Percentiles rank a stretch among this genome's conserved stretches.
phyloP scores from a whole-genome alignment of 1,140 invertebrate species.

The Magallana angulata region DNA sequence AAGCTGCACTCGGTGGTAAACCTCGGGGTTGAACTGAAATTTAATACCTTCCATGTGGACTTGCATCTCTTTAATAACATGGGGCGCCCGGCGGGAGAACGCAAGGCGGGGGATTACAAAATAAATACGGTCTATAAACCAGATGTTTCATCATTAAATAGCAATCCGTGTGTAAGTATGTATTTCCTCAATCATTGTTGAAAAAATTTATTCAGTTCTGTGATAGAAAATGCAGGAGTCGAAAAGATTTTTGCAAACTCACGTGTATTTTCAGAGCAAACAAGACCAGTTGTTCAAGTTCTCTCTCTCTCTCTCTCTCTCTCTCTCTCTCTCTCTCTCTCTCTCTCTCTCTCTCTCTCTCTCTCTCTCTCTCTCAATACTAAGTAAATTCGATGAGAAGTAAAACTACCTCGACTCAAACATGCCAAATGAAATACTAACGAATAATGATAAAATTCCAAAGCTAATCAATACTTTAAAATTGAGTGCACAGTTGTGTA shows the following conservation, averaged over 20 bases:
- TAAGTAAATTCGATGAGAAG: too few species aligned
- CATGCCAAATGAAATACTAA: too few species aligned
- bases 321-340: too few species aligned
- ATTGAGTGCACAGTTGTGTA: too few species aligned
- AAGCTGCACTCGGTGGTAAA: constrained; percentile 14
- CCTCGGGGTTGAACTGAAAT: constrained; percentile 33
- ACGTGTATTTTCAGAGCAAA: too few species aligned
- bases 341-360: too few species aligned
- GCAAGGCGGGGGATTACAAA: constrained; percentile 1
- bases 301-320: too few species aligned
- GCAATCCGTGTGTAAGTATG: constrained; percentile 1
- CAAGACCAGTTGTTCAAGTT: too few species aligned
- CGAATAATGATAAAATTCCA: too few species aligned
- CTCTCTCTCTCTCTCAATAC: too few species aligned
- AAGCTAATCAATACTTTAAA: too few species aligned
- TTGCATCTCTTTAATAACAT: constrained; percentile 38
- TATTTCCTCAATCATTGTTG: neutral
- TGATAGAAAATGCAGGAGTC: neutral
- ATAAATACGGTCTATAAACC: neutral
- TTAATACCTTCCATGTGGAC: constrained; percentile 40
- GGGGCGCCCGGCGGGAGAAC: constrained; percentile 5
- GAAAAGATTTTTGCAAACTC: neutral
- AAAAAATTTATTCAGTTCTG: neutral
- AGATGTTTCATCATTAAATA: constrained; percentile 37
- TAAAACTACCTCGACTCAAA: too few species aligned